phyloP scores from a whole-genome alignment of 2,113 vertebrate genomes.

The Scopus umbretta region DNA sequence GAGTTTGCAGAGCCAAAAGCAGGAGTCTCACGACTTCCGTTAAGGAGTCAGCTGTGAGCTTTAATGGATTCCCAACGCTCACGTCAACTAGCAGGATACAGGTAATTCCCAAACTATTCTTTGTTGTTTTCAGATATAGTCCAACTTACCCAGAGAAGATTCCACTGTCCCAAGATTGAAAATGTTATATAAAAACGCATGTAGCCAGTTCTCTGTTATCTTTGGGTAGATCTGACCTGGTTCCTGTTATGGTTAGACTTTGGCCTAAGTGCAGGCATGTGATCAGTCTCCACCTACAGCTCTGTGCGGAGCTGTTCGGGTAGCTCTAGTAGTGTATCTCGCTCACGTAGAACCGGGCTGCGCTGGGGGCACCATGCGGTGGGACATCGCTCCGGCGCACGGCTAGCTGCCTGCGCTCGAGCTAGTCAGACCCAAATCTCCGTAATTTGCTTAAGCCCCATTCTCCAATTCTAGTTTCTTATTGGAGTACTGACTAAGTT shows the following conservation, averaged over 20 bases:
- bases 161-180: not conserved
- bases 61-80: not conserved
- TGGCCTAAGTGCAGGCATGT: no score
- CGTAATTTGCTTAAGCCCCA: not conserved
- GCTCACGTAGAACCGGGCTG: rapidly evolving
- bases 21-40: not conserved
- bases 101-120: not conserved
- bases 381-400: not conserved
- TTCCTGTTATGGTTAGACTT: not conserved
- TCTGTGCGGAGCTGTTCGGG: not conserved
- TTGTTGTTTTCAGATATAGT: not conserved
- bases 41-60: not conserved
- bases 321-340: not conserved
- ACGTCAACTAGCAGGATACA: not conserved
- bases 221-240: not conserved
- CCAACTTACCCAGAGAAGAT: not conserved
- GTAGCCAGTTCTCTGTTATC: not conserved
- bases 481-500: not conserved
- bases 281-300: not conserved
- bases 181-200: not conserved
- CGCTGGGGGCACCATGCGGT: rapidly evolving
- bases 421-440: not conserved
- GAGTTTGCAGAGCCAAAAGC: not conserved
- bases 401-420: not conserved
- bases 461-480: not conserved